Evolutionary conservation across 1,140 invertebrate species (phyloP).

Genomic region (Cydia amplana): DNA sequence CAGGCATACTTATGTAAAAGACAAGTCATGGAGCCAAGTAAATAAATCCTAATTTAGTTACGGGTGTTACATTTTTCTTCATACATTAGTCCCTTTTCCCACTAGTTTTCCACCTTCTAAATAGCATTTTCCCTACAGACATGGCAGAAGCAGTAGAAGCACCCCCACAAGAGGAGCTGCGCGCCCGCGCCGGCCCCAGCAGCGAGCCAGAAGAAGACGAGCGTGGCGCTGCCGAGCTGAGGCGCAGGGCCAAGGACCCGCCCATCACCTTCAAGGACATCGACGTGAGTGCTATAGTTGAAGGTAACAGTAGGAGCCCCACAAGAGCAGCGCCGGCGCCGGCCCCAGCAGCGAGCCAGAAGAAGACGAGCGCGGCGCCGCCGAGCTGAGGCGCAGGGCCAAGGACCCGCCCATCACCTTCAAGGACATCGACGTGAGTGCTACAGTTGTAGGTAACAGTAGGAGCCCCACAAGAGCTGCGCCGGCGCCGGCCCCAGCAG

Average conservation of each 20-base stretch:
- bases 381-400: slow-evolving; percentile 86
- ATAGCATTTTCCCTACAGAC: slow-evolving; percentile 38
- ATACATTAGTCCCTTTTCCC: no score
- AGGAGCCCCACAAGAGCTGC: no score
- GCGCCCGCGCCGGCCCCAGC: slow-evolving; percentile 65
- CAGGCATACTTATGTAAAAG: no score
- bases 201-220: slow-evolving; percentile 85
- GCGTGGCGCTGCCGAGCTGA: slow-evolving; percentile 83
- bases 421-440: slow-evolving; percentile 86
- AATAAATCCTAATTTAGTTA: no score
- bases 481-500: not conserved
- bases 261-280: slow-evolving; percentile 90
- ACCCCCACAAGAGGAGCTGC: slow-evolving; percentile 51
- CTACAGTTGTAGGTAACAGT: not conserved
- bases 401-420: slow-evolving; percentile 92
- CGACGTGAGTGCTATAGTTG: slow-evolving; percentile 80
- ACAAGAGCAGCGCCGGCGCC: slow-evolving; percentile 57
- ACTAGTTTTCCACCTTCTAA: no score
- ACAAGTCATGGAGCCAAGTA: no score
- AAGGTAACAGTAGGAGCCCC: slow-evolving; percentile 19
- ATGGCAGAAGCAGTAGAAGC: slow-evolving; percentile 76
- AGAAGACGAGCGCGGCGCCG: slow-evolving; percentile 83
- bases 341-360: slow-evolving; percentile 81
- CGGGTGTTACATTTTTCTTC: no score
- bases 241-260: slow-evolving; percentile 87